Conservation (phyloP, 2,888 invertebrate genomes). For the Platycnemis pennipes region DNA sequence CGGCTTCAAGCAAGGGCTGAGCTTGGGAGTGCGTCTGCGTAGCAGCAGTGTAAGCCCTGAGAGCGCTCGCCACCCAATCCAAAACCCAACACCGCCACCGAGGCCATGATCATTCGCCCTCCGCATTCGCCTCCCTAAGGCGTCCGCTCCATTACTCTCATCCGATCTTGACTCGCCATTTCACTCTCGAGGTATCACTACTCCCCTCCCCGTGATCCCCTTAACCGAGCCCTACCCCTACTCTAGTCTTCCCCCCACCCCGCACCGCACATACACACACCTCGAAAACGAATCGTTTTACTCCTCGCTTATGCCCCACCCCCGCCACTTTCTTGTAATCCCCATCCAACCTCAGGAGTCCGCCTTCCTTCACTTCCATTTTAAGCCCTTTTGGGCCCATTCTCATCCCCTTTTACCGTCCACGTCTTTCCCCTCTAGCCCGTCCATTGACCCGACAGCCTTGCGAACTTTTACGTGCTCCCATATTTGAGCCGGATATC, state of each 20-base stretch:
- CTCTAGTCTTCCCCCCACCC: neutral
- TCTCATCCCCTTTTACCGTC: neutral
- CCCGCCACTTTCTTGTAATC: neutral
- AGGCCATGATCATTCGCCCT: slow-evolving; percentile 9
- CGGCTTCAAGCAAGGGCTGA: neutral
- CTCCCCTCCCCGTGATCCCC: neutral
- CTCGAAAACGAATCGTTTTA: neutral
- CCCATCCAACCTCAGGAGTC: neutral
- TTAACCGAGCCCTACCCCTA: neutral
- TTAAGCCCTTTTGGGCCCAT: neutral
- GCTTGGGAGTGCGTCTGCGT: neutral
- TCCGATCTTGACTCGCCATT: neutral
- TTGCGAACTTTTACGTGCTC: neutral
- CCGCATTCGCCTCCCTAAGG: neutral
- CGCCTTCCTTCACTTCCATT: neutral
- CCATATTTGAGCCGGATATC: neutral
- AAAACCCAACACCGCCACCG: neutral
- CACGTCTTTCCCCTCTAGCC: neutral
- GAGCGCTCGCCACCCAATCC: neutral
- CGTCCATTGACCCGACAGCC: neutral
- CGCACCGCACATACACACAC: neutral
- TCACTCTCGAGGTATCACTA: neutral
- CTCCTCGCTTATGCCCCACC: neutral
- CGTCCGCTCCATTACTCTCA: slow-evolving; percentile 6
- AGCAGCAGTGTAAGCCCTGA: neutral